Conservation (phyloP, 2,888 invertebrate species). For the Andrena praecox region DNA sequence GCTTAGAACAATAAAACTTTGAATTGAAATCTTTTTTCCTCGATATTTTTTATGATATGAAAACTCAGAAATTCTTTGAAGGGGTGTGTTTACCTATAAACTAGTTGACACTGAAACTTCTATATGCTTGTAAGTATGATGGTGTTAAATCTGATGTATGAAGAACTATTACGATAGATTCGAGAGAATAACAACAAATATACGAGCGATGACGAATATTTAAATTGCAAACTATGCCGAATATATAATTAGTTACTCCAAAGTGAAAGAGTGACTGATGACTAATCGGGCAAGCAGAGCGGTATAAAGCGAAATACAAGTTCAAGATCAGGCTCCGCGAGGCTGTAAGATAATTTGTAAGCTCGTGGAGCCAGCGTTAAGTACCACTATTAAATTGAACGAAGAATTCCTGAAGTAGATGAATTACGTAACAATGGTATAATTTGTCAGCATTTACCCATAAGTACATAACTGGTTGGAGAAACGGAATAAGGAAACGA, state of each 20-base stretch:
- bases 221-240: no score
- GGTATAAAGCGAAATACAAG: slow-evolving; percentile 11
- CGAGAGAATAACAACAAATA: background rate
- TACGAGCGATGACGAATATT: background rate
- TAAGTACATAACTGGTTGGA: background rate
- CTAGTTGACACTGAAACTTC: no score
- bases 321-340: slow-evolving; percentile 30
- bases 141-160: no score
- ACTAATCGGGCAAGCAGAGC: slow-evolving; percentile 4
- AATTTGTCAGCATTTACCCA: background rate
- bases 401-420: background rate
- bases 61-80: no score
- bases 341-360: slow-evolving; percentile 20
- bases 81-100: no score
- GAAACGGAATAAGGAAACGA: background rate
- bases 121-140: no score
- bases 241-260: background rate
- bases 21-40: no score
- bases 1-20: no score
- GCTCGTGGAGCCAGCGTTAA: background rate
- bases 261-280: slow-evolving; percentile 7
- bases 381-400: background rate
- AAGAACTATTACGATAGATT: background rate
- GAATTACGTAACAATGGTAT: slow-evolving; percentile 6
- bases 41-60: no score